These are phyloP conservation scores for Poecilus cupreus DNA, from an alignment of 2,888 invertebrate species.

Conservation along the genomic window DNA sequence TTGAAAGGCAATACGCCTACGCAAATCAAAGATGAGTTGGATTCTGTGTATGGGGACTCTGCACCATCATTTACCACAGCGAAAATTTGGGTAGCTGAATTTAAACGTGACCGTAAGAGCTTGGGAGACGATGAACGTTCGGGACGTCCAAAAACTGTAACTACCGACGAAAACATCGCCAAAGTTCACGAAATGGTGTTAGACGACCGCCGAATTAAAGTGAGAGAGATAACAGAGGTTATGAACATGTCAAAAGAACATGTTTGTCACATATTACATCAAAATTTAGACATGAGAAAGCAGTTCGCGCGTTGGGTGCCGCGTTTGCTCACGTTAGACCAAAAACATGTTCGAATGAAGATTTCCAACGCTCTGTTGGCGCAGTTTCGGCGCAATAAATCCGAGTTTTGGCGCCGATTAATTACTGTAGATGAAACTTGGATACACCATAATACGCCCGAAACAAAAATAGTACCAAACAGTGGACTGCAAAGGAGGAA, in stretches of 20 bases:
- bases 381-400: slow-evolving; percentile 38
- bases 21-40: slow-evolving; percentile 35
- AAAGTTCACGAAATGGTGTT: slow-evolving; percentile 60
- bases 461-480: not conserved
- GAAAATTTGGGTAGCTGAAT: slow-evolving; percentile 58
- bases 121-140: slow-evolving; percentile 29
- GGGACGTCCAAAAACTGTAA: too few species aligned
- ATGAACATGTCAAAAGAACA: slow-evolving; percentile 53
- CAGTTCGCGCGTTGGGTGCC: slow-evolving; percentile 61
- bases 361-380: too few species aligned
- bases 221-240: slow-evolving; percentile 20
- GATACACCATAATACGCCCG: slow-evolving; percentile 37
- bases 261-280: slow-evolving; percentile 55
- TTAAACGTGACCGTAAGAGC: slow-evolving; percentile 39
- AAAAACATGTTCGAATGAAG: slow-evolving; percentile 60
- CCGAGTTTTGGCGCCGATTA: slow-evolving; percentile 59
- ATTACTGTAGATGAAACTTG: slow-evolving; percentile 64
- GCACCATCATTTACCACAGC: slow-evolving; percentile 55
- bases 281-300: slow-evolving; percentile 61
- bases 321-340: slow-evolving; percentile 59
- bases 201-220: slow-evolving; percentile 51
- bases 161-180: slow-evolving; percentile 53
- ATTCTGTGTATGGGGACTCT: slow-evolving; percentile 56
- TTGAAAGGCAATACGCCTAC: too few species aligned
- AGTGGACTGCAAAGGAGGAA: slow-evolving; percentile 41